Evolutionary conservation across 1,140 invertebrate genomes (phyloP).

Genomic region (Metaphire vulgaris): DNA sequence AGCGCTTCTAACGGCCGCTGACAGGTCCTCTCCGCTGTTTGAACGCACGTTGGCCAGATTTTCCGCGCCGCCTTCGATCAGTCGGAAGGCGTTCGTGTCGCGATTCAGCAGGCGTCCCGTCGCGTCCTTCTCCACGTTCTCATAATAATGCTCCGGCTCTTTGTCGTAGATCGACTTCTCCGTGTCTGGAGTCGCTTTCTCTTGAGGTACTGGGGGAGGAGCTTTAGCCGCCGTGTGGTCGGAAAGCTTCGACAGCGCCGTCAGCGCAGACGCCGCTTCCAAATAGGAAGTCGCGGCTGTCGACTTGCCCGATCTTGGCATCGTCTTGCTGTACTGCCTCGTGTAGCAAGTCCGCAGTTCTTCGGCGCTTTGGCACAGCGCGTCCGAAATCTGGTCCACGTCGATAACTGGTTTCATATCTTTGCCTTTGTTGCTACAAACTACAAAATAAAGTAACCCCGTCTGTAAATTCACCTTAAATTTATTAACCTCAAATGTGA

Average conservation of each 20-base stretch:
- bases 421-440: not conserved
- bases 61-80: not conserved
- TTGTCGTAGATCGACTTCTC: conserved; percentile 11
- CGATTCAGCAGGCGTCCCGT: conserved; percentile 9
- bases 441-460: not conserved
- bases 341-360: not conserved
- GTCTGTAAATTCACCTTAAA: too few relatives aligned
- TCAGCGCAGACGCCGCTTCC: not conserved
- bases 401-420: not conserved
- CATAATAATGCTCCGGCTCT: conserved; percentile 11
- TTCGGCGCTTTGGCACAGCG: not conserved
- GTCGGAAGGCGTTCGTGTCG: conserved; percentile 7
- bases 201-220: not conserved
- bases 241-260: not conserved
- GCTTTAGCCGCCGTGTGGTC: not conserved
- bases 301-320: not conserved
- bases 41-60: not conserved
- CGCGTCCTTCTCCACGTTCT: conserved; percentile 17
- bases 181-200: not conserved
- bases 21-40: not conserved
- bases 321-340: not conserved
- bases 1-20: not conserved
- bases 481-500: not conserved
- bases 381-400: not conserved
- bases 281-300: not conserved